Evolutionary conservation across 2,888 invertebrate genomes (phyloP).

Genomic region (Deilephila elpenor): DNA sequence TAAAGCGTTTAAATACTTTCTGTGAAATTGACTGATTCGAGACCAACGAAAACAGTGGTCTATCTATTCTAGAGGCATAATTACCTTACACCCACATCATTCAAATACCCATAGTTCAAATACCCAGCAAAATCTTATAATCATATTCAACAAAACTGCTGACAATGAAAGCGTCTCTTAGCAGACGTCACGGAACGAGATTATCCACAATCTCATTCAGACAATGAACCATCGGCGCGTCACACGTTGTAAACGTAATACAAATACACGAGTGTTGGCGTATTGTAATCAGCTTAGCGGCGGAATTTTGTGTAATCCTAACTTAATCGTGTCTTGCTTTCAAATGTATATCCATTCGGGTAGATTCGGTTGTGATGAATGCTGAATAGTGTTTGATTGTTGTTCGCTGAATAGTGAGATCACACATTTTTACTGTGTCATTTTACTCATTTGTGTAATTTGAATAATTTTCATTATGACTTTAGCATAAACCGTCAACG

Average conservation of each 20-base stretch:
- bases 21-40: too few relatives aligned
- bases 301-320: neutral
- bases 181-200: constrained; percentile 3
- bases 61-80: too few relatives aligned
- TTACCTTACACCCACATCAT: too few relatives aligned
- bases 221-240: constrained; percentile 14
- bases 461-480: too few relatives aligned
- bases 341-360: neutral
- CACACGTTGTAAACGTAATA: constrained; percentile 1
- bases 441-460: too few relatives aligned
- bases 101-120: neutral
- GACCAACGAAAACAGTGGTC: too few relatives aligned
- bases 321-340: neutral
- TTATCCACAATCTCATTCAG: constrained; percentile 22
- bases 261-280: constrained; percentile 1
- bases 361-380: too few relatives aligned
- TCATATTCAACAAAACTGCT: neutral
- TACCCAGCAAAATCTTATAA: neutral
- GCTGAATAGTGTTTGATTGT: too few relatives aligned
- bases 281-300: constrained; percentile 15
- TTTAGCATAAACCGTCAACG: too few relatives aligned
- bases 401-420: too few relatives aligned
- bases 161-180: neutral
- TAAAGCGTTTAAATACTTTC: too few relatives aligned
- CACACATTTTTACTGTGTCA: too few relatives aligned